Evolutionary conservation across 2,113 vertebrate species (phyloP).

Genomic region (Phalacrocorax brasilianus): DNA sequence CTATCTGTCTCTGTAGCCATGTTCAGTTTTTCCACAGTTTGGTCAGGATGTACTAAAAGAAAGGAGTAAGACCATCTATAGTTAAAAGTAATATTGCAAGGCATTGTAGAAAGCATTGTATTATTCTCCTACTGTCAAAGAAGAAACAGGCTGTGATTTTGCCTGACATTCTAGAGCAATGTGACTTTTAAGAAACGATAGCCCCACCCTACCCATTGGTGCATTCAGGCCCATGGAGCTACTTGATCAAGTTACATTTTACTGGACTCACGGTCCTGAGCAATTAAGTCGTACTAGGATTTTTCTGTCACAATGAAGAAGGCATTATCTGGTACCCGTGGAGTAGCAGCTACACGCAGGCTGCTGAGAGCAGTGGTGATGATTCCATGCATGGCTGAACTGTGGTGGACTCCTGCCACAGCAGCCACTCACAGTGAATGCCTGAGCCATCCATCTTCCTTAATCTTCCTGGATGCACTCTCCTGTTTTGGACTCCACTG

Average conservation of each 20-base stretch:
- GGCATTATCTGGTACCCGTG: not conserved
- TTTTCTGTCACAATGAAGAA: not conserved
- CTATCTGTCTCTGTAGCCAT: not conserved
- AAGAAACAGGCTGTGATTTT: not conserved
- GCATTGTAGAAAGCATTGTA: not conserved
- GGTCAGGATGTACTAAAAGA: not conserved
- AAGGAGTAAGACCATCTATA: not conserved
- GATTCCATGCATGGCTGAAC: not conserved
- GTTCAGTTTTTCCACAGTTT: not conserved
- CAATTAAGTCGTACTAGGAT: not conserved
- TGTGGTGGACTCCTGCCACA: not conserved
- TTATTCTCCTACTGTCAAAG: not conserved
- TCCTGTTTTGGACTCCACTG: not conserved
- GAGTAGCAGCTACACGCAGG: not conserved
- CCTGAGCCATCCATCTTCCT: not conserved
- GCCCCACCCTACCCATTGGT: not conserved
- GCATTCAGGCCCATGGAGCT: not conserved
- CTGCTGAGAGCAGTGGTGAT: not conserved
- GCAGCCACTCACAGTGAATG: not conserved
- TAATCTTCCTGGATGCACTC: not conserved
- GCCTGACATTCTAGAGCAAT: not conserved
- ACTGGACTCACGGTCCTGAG: not conserved
- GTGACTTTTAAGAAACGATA: not conserved
- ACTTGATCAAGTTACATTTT: not conserved
- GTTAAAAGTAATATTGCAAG: not conserved